phyloP scores from a whole-genome alignment of 2,113 vertebrate species.

The Sitta europaea region DNA sequence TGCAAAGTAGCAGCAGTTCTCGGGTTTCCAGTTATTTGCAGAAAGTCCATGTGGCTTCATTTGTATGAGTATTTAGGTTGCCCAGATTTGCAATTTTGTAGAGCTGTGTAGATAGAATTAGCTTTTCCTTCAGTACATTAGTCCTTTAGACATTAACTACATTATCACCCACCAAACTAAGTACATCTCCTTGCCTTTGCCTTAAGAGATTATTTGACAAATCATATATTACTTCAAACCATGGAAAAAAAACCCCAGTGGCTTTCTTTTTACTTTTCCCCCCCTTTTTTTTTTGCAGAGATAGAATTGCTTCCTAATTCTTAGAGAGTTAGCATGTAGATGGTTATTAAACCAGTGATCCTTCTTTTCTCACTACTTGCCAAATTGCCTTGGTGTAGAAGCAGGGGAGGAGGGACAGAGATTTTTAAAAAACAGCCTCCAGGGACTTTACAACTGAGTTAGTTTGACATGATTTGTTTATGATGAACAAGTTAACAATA shows the following conservation, averaged over 20 bases:
- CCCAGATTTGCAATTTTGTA: background rate
- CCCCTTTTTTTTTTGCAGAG: background rate
- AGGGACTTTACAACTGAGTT: background rate
- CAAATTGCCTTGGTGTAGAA: background rate
- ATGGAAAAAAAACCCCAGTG: background rate
- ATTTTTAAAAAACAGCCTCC: background rate
- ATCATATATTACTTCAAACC: background rate
- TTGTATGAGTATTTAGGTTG: background rate
- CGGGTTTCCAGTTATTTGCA: background rate
- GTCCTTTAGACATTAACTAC: background rate
- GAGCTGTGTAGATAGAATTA: background rate
- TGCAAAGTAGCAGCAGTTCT: background rate
- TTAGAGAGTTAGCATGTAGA: background rate
- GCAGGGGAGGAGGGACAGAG: background rate
- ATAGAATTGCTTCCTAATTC: background rate
- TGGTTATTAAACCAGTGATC: background rate
- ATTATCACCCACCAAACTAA: background rate
- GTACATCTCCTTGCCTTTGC: background rate
- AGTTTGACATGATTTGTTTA: background rate
- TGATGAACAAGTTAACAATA: background rate
- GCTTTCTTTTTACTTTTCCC: background rate
- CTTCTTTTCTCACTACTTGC: background rate
- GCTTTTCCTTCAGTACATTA: background rate
- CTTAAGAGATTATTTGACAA: background rate
- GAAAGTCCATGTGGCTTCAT: background rate